Conservation (phyloP, 2,797 vertebrate species). For the Karalla daura region DNA sequence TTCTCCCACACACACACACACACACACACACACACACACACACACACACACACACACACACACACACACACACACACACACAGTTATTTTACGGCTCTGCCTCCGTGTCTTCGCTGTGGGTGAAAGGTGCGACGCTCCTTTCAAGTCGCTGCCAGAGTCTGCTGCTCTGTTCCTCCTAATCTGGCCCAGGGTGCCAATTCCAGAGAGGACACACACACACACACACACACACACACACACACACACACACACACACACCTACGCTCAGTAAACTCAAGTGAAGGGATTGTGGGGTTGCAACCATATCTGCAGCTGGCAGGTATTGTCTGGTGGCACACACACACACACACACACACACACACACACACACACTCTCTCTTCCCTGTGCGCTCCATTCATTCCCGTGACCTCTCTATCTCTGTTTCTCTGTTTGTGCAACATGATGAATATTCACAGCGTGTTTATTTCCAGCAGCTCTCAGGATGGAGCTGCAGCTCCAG, state of each 20-base stretch:
- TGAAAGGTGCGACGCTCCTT: constrained; percentile 54
- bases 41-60: constrained; percentile 9
- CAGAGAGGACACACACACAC: constrained; percentile 9
- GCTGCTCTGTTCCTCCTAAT: constrained; percentile 44
- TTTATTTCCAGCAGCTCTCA: constrained; percentile 7
- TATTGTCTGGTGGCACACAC: constrained; percentile 28
- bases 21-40: constrained; percentile 8
- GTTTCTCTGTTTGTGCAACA: not conserved
- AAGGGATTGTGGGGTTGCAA: constrained; percentile 20
- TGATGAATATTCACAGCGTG: not conserved
- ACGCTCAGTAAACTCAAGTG: constrained; percentile 3
- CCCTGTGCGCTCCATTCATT: too few relatives aligned
- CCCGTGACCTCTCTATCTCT: too few relatives aligned
- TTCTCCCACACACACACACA: constrained; percentile 26
- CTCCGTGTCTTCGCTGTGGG: constrained; percentile 34
- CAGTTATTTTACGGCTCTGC: too few relatives aligned
- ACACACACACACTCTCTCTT: not conserved
- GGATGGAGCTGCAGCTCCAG: too few relatives aligned
- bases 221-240: constrained; percentile 19
- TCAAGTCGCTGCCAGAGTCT: constrained; percentile 48
- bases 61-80: constrained; percentile 25
- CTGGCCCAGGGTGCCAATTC: constrained; percentile 24
- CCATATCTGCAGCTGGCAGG: constrained; percentile 38
- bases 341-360: constrained; percentile 20
- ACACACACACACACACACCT: constrained; percentile 15